Evolutionary conservation across 2,888 invertebrate species (phyloP), one percentile per base, ranked within the genome.

Genomic region (Beris chalybata): DNA sequence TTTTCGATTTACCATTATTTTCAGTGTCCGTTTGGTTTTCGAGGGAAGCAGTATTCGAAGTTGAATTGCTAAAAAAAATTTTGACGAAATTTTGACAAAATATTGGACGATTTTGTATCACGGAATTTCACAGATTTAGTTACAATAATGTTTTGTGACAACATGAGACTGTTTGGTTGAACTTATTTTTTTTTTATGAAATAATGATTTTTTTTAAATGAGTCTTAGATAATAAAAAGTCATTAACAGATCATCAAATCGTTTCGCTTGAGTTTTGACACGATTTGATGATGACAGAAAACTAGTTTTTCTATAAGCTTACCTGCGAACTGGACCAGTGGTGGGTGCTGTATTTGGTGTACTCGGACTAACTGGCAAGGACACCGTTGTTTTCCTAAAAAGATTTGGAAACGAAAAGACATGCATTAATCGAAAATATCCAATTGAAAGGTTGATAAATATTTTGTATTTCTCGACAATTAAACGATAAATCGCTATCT

Each of bases 281-380:
- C 22, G 22, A 22, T 22, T 22, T 22, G 22, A 22, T 22, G 22
- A 22, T 22, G 58, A 64, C 48, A n/a, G 11, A 47, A 58, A 13
- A 11, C n/a, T 44, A 2, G 44, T 4, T 9, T 3, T 44, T 12
- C 11, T 15, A 9, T 13, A 52, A 57, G 73, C 74, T 72, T 71
- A 84, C 85, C 85, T 84, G 79, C 85, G 78, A 71, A 84, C 81
- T 74, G 83, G 84, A 75, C 77, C 82, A 72, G 78, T 75, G 69
- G 72, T 73, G 68, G 74, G 72, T 44, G 74, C 71, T 70, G 75
- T 71, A 69, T 73, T 71, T 69, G 72, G 72, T 58, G 73, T 71
- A 70, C 73, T 72, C 63, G 75, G 73, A 72, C 74, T 76, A 67
- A 74, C 72, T 70, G 76, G 77, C 72, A 80, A 77, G 72, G 78